These are phyloP conservation scores for Amorpha juglandis DNA, from an alignment of 2,888 invertebrate species.

Conservation along the genomic window DNA sequence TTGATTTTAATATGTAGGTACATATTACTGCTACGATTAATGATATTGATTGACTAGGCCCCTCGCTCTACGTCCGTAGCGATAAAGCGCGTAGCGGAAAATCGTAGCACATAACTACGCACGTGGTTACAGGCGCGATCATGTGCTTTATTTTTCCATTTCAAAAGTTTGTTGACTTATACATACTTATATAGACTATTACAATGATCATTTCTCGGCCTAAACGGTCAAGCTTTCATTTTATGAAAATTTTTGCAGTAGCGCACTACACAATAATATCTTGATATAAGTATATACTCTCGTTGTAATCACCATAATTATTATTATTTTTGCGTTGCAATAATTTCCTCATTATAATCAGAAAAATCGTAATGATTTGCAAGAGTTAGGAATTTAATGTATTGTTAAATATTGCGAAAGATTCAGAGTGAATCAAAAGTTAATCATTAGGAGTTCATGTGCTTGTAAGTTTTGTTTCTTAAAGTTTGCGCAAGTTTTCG, in stretches of 20 bases:
- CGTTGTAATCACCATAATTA: not conserved
- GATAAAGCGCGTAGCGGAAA: slow-evolving; percentile 39
- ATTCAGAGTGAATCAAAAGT: not conserved
- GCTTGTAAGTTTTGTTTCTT: slow-evolving; percentile 29
- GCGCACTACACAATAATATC: not conserved
- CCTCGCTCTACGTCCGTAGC: slow-evolving; percentile 33
- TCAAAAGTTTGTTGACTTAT: not conserved
- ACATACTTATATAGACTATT: no score
- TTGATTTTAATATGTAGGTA: no score
- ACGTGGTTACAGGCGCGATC: slow-evolving; percentile 31
- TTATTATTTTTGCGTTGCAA: not conserved
- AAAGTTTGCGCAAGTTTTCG: slow-evolving; percentile 27
- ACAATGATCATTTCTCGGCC: not conserved
- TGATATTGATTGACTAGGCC: not conserved
- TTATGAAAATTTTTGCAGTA: slow-evolving; percentile 19
- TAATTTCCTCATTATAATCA: not conserved
- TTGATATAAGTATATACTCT: not conserved
- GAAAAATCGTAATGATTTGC: not conserved
- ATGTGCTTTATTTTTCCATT: slow-evolving; percentile 44
- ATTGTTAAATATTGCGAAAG: not conserved
- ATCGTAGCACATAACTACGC: slow-evolving; percentile 58
- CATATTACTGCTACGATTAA: not conserved
- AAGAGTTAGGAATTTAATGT: not conserved
- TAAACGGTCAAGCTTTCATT: slow-evolving; percentile 32
- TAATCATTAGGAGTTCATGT: not conserved